Evolutionary conservation across 2,797 vertebrate genomes (phyloP).

Genomic region (Danio albolineatus): DNA sequence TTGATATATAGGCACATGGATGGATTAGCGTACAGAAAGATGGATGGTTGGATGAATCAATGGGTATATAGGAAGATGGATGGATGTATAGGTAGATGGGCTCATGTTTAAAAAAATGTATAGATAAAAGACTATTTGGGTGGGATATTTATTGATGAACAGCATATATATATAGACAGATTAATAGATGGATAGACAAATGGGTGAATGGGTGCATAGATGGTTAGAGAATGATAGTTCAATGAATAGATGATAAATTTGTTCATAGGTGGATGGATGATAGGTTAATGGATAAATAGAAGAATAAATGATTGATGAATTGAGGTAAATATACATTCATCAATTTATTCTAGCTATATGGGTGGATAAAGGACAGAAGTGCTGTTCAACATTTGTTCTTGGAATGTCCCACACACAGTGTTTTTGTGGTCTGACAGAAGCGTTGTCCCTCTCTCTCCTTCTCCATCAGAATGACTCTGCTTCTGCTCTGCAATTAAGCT

Average conservation of each 20-base stretch:
- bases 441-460: no score
- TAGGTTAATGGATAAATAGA: no score
- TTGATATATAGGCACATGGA: background rate
- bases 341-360: no score
- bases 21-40: background rate
- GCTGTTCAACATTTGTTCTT: background rate
- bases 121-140: background rate
- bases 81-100: background rate
- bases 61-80: background rate
- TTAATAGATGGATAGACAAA: no score
- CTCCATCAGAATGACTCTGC: background rate
- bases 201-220: no score
- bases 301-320: no score
- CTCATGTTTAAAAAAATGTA: background rate
- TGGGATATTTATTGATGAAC: background rate
- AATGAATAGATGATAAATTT: no score
- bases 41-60: background rate
- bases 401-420: background rate
- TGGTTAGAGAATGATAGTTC: no score
- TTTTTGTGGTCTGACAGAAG: background rate
- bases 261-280: no score
- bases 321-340: no score
- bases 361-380: background rate
- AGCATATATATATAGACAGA: no score
- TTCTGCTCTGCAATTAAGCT: background rate